phyloP scores from a whole-genome alignment of 2,113 vertebrate species.

The Himantopus leucocephalus region DNA sequence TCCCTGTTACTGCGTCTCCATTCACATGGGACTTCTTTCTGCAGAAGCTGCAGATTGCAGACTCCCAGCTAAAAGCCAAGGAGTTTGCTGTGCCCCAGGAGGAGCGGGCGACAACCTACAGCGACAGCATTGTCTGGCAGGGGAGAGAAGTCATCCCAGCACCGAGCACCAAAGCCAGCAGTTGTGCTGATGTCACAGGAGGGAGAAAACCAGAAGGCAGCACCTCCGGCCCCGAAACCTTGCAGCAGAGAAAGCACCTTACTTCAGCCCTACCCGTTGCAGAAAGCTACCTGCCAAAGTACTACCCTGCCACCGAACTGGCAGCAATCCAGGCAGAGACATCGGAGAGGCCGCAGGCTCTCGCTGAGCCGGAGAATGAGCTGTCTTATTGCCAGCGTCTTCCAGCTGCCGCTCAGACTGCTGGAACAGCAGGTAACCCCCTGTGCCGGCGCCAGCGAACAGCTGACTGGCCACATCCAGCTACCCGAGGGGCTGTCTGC shows the following conservation, averaged over 20 bases:
- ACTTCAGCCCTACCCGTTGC: neutral
- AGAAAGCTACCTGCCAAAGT: neutral
- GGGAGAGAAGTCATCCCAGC: neutral
- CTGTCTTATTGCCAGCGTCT: neutral
- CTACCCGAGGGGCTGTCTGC: neutral
- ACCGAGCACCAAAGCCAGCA: neutral
- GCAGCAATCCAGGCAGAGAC: neutral
- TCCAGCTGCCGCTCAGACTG: neutral
- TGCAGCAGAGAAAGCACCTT: neutral
- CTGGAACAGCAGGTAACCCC: neutral
- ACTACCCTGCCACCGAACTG: neutral
- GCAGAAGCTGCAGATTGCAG: conserved; percentile 47
- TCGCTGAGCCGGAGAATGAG: fast-evolving
- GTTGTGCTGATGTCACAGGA: neutral
- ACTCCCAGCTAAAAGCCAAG: conserved; percentile 36
- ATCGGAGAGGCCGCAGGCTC: neutral
- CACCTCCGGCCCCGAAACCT: neutral
- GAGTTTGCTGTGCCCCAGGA: conserved; percentile 6
- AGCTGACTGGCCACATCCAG: neutral
- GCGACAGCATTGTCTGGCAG: fast-evolving
- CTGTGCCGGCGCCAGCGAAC: fast-evolving
- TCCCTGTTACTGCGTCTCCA: neutral
- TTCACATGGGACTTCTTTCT: neutral
- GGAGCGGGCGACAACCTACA: neutral
- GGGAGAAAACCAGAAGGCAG: neutral